These are phyloP conservation scores for Tridacna crocea DNA, from an alignment of 2,888 invertebrate genomes.

Conservation along the genomic window DNA sequence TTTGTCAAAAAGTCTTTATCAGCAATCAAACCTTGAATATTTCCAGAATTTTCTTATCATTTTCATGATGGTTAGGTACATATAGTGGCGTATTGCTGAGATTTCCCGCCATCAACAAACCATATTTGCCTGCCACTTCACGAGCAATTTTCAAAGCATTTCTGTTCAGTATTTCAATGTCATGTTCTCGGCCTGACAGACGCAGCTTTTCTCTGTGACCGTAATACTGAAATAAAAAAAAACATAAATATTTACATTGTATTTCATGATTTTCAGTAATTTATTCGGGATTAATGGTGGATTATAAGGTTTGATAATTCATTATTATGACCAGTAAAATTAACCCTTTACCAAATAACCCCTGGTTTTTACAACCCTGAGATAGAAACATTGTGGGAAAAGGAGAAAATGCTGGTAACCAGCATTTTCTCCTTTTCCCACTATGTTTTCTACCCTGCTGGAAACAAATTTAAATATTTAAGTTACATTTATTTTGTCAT, in stretches of 20 bases:
- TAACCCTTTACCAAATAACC: too few relatives aligned
- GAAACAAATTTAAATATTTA: too few relatives aligned
- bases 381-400: too few relatives aligned
- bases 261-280: background rate
- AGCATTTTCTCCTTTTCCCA: too few relatives aligned
- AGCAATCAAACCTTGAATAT: slow-evolving; percentile 71
- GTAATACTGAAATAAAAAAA: slow-evolving; percentile 69
- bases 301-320: too few relatives aligned
- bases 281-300: too few relatives aligned
- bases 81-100: slow-evolving; percentile 74
- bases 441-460: too few relatives aligned
- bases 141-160: slow-evolving; percentile 72
- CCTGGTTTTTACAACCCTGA: too few relatives aligned
- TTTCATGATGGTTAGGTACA: slow-evolving; percentile 61
- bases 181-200: slow-evolving; percentile 69
- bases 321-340: too few relatives aligned
- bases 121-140: slow-evolving; percentile 72
- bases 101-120: slow-evolving; percentile 78
- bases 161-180: slow-evolving; percentile 72
- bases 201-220: slow-evolving; percentile 75
- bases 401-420: too few relatives aligned
- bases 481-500: too few relatives aligned
- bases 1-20: too few relatives aligned
- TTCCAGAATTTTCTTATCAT: slow-evolving; percentile 46
- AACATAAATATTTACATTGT: background rate